These are phyloP conservation scores for Equus przewalskii DNA, from an alignment of 2,113 vertebrate genomes.

Conservation along the genomic window DNA sequence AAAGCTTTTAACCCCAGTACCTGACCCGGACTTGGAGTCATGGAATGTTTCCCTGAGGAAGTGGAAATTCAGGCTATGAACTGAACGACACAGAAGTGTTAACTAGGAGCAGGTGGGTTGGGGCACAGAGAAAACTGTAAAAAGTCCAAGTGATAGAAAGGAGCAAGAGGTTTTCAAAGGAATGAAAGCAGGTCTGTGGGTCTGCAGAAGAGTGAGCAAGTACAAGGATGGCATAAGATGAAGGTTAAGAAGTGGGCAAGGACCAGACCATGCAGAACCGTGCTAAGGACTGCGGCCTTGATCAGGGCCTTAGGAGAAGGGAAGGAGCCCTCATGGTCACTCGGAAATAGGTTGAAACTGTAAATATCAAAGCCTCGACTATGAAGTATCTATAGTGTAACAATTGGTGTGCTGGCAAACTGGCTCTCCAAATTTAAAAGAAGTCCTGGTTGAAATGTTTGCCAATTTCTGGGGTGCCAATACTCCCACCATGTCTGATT, in stretches of 20 bases:
- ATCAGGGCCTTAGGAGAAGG: background rate
- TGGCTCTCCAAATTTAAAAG: background rate
- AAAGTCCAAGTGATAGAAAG: background rate
- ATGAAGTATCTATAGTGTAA: background rate
- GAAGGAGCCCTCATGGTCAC: background rate
- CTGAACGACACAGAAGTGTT: background rate
- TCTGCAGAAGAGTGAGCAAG: background rate
- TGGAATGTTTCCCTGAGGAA: background rate
- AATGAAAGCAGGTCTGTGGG: background rate
- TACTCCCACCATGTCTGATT: background rate
- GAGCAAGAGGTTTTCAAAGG: background rate
- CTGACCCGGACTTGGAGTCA: background rate
- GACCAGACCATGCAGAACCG: background rate
- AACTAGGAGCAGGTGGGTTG: background rate
- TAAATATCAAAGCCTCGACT: background rate
- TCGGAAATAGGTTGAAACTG: background rate
- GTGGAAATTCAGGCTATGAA: background rate
- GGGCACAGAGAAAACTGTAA: background rate
- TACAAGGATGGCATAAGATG: background rate
- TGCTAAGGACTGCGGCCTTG: background rate
- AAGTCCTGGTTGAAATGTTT: background rate
- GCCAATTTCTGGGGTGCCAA: background rate
- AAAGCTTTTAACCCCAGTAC: background rate
- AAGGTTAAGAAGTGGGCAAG: background rate
- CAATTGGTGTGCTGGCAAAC: background rate